Conservation (phyloP, 2,797 vertebrate species). For the Decapterus maruadsi region DNA sequence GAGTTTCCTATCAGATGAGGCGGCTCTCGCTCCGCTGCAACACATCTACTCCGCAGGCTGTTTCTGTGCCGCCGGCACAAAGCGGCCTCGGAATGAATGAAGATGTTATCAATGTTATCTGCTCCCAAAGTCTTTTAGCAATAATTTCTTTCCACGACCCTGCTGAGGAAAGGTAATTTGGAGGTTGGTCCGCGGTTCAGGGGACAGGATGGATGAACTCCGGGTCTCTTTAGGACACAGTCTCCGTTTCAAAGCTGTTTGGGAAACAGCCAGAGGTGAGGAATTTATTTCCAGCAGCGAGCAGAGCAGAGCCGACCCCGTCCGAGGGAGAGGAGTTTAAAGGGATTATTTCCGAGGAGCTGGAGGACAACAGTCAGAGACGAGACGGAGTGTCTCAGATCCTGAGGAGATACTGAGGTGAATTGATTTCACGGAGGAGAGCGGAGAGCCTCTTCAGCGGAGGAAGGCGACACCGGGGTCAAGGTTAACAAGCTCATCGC, state of each 20-base stretch:
- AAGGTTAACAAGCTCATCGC: constrained; percentile 43
- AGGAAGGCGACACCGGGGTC: constrained; percentile 29
- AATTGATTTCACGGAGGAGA: constrained; percentile 47
- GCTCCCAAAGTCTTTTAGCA: constrained; percentile 59
- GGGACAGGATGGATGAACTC: constrained; percentile 54
- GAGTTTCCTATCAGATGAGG: constrained; percentile 15
- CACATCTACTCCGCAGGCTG: constrained; percentile 10
- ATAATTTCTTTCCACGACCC: constrained; percentile 57
- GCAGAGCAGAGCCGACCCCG: constrained; percentile 51
- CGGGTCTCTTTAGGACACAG: constrained; percentile 62
- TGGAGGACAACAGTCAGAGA: constrained; percentile 57
- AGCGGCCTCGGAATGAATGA: constrained; percentile 44
- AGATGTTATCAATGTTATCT: constrained; percentile 65
- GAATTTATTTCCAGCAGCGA: constrained; percentile 68
- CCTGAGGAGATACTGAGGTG: constrained; percentile 51
- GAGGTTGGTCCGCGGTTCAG: constrained; percentile 52
- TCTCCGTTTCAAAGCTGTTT: constrained; percentile 65
- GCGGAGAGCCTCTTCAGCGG: constrained; percentile 32
- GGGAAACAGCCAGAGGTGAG: constrained; percentile 71
- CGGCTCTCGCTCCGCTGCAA: constrained; percentile 2
- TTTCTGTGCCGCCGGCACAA: constrained; percentile 29
- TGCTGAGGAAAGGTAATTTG: constrained; percentile 54
- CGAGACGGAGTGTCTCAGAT: constrained; percentile 44
- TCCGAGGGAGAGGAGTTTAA: constrained; percentile 58
- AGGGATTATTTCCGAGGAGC: constrained; percentile 71